Evolutionary conservation across 1,140 invertebrate genomes (phyloP).

Genomic region (Drosophila sulfurigaster): DNA sequence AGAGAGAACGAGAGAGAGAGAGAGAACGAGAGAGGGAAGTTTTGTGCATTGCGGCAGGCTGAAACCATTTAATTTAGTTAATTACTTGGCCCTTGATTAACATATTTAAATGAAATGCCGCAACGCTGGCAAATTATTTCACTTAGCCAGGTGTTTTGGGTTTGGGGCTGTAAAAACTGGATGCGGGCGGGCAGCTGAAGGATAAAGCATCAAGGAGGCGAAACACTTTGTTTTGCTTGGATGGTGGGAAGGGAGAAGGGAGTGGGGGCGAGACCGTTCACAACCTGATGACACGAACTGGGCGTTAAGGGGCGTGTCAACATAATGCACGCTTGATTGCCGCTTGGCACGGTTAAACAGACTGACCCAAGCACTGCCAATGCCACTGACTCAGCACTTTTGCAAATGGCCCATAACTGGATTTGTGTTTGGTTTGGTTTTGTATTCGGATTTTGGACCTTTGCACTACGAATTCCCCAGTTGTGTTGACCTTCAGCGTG

Average conservation of each 20-base stretch:
- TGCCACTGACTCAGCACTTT: slow-evolving; percentile 35
- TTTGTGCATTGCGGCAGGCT: slow-evolving; percentile 29
- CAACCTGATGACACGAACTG: slow-evolving; percentile 30
- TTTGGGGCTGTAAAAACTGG: background rate
- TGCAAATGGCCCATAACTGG: background rate
- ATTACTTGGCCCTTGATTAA: slow-evolving; percentile 58
- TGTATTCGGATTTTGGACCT: background rate
- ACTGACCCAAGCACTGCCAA: background rate
- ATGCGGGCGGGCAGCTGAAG: too few species aligned
- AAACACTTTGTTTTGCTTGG: too few species aligned
- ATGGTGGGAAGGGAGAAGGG: background rate
- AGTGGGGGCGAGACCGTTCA: background rate
- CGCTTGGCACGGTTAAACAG: slow-evolving; percentile 8
- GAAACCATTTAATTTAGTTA: slow-evolving; percentile 53
- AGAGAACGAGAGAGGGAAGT: background rate
- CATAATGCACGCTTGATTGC: slow-evolving; percentile 47
- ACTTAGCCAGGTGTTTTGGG: slow-evolving; percentile 14
- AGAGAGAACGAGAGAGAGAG: background rate
- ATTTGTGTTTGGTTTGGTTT: slow-evolving; percentile 26
- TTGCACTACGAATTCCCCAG: too few species aligned
- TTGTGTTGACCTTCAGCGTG: background rate
- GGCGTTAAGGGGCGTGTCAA: slow-evolving; percentile 33
- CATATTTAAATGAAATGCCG: slow-evolving; percentile 56
- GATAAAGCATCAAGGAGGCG: background rate
- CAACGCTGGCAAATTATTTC: slow-evolving; percentile 47